Base-by-base conservation (phyloP, 2,888 invertebrate species). In the Conistra vaccinii region DNA sequence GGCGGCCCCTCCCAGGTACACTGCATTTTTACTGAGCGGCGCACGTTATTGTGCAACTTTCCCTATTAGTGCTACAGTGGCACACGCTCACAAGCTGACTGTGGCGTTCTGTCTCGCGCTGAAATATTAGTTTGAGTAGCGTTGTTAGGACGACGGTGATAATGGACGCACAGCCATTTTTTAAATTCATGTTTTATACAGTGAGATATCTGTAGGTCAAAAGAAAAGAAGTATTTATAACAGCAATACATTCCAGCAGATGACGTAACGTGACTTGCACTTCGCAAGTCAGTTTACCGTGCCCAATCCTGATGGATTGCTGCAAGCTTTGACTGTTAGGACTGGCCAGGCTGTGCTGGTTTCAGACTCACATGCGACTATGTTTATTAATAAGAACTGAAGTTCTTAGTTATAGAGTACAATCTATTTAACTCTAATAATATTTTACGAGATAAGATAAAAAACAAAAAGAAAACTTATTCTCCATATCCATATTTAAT, bases 21-120 rank as follows among this genome's bases (percentile, higher is more conserved):
- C 61, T 83, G 39, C 32, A 76, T 68, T 82, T 81, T 69, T 76
- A 51, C 69, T 60, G 78, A 82, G 83, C 65, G 29, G 55, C 42
- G 53, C 26, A 65, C 60, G 51, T 66, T 79, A 79, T 84, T 84
- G 81, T 83, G 73, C 84, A 81, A 81, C 23, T 81, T 81, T 73
- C 32, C 57, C 79, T 83, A 78, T 83, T 71, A 83, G 72, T 20
- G 80, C 55, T n/a, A 45, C 2, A 61, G 81, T 51, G 57, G 76
- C 55, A 48, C 29, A 23, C 78, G 48, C 39, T 26, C 62, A 26
- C 42, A 14, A n/a, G 57, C 61, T 53, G n/a, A 42, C 39, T 55
- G 53, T 12, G 39, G 20, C 45, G 55, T 12, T 61, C 42, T 69
- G 48, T 26, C 60, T 29, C 35, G 20, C 39, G 55, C 83, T 69